Percentiles rank a stretch among this genome's conserved stretches.
Evolutionary conservation across 2,888 invertebrate genomes (phyloP).

Genomic region (Eupithecia tripunctaria): DNA sequence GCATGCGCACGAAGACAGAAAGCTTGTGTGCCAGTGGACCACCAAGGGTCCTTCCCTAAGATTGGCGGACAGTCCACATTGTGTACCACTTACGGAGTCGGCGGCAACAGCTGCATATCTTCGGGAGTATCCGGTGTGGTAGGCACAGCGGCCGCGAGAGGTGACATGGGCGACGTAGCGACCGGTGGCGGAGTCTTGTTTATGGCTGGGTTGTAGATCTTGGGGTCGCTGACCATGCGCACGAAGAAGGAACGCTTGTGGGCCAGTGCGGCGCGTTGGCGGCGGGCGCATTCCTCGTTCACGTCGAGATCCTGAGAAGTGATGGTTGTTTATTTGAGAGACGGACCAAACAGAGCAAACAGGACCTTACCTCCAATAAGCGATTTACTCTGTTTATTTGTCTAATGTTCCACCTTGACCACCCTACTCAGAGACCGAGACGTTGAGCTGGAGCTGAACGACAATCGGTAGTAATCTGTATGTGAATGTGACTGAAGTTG

Average conservation of each 20-base stretch:
- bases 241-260: constrained; percentile 98
- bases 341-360: too few relatives aligned
- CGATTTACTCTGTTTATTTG: too few relatives aligned
- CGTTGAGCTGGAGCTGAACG: background rate
- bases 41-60: too few relatives aligned
- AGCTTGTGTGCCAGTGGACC: constrained; percentile 91
- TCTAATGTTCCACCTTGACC: too few relatives aligned
- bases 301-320: constrained; percentile 88
- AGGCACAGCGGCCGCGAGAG: constrained; percentile 71
- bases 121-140: constrained; percentile 56
- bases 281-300: constrained; percentile 89
- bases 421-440: too few relatives aligned
- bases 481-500: background rate
- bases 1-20: constrained; percentile 98
- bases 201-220: constrained; percentile 97
- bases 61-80: too few relatives aligned
- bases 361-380: too few relatives aligned
- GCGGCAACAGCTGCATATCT: constrained; percentile 7
- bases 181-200: constrained; percentile 88
- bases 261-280: constrained; percentile 91
- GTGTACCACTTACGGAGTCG: background rate
- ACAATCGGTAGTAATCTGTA: background rate
- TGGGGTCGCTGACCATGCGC: constrained; percentile 98
- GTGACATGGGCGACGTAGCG: constrained; percentile 82
- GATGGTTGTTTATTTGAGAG: background rate